phyloP scores from a whole-genome alignment of 2,797 vertebrate genomes.

The Orientallactaga sibirica region DNA sequence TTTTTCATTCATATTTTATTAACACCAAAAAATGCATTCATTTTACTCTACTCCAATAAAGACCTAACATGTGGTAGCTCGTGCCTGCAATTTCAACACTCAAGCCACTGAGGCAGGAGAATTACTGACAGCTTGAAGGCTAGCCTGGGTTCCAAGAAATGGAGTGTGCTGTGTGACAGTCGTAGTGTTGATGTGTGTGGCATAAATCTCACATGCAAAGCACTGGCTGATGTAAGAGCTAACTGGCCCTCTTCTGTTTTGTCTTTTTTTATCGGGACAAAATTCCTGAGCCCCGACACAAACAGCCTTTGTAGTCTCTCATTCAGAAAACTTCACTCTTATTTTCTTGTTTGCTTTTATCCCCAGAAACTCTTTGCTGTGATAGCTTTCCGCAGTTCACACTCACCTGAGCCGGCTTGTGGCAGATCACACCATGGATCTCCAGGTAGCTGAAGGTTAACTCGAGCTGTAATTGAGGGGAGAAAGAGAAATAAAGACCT shows the following conservation, averaged over 20 bases:
- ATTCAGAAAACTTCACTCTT: background rate
- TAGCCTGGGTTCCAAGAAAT: background rate
- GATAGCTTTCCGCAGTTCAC: background rate
- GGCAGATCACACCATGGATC: slow-evolving; percentile 95
- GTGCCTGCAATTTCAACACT: background rate
- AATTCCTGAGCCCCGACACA: too few species aligned
- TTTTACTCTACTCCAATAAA: background rate
- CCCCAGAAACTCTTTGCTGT: background rate
- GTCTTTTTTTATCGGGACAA: background rate
- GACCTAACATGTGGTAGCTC: background rate
- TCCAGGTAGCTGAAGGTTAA: slow-evolving; percentile 98
- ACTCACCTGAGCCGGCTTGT: slow-evolving; percentile 92
- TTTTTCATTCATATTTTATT: background rate
- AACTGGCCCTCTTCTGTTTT: background rate
- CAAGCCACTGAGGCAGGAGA: background rate
- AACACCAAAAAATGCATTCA: background rate
- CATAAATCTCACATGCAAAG: rapidly evolving
- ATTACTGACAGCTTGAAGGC: background rate
- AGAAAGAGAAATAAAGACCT: slow-evolving; percentile 62
- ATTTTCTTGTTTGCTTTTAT: background rate
- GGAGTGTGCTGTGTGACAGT: too few species aligned
- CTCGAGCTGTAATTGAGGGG: slow-evolving; percentile 91
- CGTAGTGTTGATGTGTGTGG: background rate
- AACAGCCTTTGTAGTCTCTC: background rate
- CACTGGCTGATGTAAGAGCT: background rate